These are phyloP conservation scores for Natator depressus DNA, from an alignment of 2,113 vertebrate species.

Conservation along the genomic window DNA sequence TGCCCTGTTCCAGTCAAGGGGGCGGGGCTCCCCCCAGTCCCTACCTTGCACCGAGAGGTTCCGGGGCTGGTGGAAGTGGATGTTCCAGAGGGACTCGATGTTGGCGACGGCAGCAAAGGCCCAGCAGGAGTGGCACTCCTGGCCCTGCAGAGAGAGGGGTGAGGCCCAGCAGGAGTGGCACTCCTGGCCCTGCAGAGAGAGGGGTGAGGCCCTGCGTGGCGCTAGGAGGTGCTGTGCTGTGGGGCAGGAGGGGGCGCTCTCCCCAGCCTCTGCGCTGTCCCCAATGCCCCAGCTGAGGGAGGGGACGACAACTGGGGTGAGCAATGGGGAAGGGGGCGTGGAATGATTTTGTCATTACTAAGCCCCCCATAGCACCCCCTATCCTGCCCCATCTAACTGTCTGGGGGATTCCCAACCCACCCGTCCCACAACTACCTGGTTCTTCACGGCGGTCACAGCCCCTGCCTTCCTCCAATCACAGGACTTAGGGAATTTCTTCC, in stretches of 20 bases:
- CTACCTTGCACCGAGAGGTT: neutral
- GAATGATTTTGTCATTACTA: neutral
- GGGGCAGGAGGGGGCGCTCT: too few species aligned
- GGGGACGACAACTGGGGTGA: neutral
- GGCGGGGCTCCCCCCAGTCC: neutral
- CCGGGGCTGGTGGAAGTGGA: neutral
- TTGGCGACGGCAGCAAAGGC: neutral
- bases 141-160: neutral
- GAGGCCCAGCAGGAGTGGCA: neutral
- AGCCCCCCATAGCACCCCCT: neutral
- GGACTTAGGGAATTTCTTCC: rapidly evolving
- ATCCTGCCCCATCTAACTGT: neutral
- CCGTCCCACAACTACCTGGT: neutral
- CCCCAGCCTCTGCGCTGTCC: neutral
- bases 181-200: rapidly evolving
- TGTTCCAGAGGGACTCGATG: constrained; percentile 4
- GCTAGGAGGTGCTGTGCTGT: neutral
- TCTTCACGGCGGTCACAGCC: neutral
- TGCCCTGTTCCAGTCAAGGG: too few species aligned
- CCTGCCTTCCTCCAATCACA: neutral
- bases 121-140: neutral
- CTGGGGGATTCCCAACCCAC: neutral
- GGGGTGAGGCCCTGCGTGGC: neutral
- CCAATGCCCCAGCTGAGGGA: neutral
- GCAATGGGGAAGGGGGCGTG: too few species aligned